Evolutionary conservation across 2,797 vertebrate genomes (phyloP).

Genomic region (Neosilurus hyrtlii): DNA sequence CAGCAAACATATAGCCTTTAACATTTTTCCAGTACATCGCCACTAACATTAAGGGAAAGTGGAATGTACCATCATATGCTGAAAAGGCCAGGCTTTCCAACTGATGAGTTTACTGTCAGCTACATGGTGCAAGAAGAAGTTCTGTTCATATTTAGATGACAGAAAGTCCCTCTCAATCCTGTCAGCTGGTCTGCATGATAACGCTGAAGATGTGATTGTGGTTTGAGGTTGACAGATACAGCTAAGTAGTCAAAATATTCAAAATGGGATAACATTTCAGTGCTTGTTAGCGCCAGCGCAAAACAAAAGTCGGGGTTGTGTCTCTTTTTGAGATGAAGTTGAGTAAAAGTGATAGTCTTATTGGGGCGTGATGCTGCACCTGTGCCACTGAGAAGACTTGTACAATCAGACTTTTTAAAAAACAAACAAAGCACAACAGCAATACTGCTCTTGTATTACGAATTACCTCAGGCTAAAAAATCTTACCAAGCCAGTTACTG

Average conservation of each 20-base stretch:
- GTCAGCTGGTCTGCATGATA: background rate
- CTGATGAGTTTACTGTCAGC: background rate
- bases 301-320: background rate
- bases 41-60: background rate
- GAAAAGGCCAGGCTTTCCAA: background rate
- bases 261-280: background rate
- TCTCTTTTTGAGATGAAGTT: background rate
- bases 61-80: background rate
- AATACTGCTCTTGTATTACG: background rate
- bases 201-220: background rate
- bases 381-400: background rate
- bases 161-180: background rate
- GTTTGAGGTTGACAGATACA: background rate
- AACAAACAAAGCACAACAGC: background rate
- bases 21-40: background rate
- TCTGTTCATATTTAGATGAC: background rate
- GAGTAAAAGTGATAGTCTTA: too few relatives aligned
- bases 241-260: background rate
- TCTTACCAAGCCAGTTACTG: background rate
- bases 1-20: background rate
- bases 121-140: background rate
- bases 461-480: background rate
- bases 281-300: background rate
- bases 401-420: too few relatives aligned
- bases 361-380: background rate